A percentile compares a stretch with the other conserved stretches of the same genome.
phyloP scores from a whole-genome alignment of 2,888 invertebrate species.

The Chrysolina oricalcia region DNA sequence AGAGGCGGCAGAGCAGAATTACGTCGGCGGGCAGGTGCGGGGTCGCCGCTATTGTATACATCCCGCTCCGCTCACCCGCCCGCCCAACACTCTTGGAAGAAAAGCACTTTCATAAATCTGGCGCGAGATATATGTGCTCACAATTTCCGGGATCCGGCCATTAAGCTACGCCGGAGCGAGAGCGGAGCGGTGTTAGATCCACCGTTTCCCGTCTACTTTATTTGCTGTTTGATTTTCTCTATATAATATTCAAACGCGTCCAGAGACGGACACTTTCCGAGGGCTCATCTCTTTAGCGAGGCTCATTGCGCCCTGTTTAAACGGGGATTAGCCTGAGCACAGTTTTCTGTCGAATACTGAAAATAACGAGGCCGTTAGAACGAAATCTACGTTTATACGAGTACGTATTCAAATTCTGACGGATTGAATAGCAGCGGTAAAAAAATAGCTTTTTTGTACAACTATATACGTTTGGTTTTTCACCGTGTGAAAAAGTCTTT shows the following conservation, averaged over 20 bases:
- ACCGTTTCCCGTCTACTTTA: constrained; percentile 70
- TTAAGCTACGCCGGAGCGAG: constrained; percentile 74
- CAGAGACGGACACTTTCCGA: constrained; percentile 34
- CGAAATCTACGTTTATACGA: too few relatives aligned
- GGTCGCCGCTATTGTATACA: constrained; percentile 69
- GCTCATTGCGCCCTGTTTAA: background rate
- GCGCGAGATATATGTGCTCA: constrained; percentile 91
- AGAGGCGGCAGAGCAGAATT: constrained; percentile 26
- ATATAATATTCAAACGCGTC: constrained; percentile 52
- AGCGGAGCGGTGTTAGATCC: constrained; percentile 67
- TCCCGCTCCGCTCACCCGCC: constrained; percentile 67
- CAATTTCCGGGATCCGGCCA: constrained; percentile 93
- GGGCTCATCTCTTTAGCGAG: background rate
- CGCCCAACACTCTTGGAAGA: constrained; percentile 70
- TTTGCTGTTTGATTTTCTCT: constrained; percentile 70
- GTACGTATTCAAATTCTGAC: too few relatives aligned
- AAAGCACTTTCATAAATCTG: constrained; percentile 92
- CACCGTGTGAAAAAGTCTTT: too few relatives aligned
- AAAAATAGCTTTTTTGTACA: too few relatives aligned
- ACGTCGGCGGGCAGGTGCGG: constrained; percentile 59
- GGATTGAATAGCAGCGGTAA: too few relatives aligned
- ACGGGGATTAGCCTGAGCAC: too few relatives aligned
- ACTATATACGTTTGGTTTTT: too few relatives aligned
- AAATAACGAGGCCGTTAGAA: too few relatives aligned
- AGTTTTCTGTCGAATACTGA: too few relatives aligned